Evolutionary conservation across 2,113 vertebrate genomes (phyloP).

Genomic region (Suricata suricatta): DNA sequence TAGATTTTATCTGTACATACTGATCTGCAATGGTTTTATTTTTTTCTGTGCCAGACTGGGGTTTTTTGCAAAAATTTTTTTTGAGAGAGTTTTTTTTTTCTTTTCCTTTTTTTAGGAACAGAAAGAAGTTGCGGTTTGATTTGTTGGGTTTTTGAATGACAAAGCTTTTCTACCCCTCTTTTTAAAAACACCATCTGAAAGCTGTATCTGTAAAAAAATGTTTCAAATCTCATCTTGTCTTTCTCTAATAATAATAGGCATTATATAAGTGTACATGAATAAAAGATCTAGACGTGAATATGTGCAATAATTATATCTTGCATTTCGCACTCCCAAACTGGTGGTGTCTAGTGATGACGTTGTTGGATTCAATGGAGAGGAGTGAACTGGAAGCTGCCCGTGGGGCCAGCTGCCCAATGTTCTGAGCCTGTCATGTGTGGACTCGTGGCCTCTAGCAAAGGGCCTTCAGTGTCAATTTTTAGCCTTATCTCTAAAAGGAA

Average conservation of each 20-base stretch:
- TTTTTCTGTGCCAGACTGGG: neutral
- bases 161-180: slow-evolving; percentile 22
- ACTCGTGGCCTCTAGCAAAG: neutral
- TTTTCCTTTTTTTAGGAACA: neutral
- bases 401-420: neutral
- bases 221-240: neutral
- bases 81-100: neutral
- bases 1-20: neutral
- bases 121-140: slow-evolving; percentile 52
- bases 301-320: neutral
- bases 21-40: neutral
- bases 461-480: neutral
- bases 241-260: neutral
- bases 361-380: neutral
- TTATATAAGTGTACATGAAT: neutral
- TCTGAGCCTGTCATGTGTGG: neutral
- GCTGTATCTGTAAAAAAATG: neutral
- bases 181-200: neutral
- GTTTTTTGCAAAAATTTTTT: neutral
- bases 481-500: neutral
- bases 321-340: neutral
- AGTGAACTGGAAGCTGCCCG: neutral
- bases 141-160: neutral
- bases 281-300: neutral
- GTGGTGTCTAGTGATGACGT: neutral